These are phyloP conservation scores for Hyles lineata DNA, from an alignment of 2,888 invertebrate species.

Conservation along the genomic window DNA sequence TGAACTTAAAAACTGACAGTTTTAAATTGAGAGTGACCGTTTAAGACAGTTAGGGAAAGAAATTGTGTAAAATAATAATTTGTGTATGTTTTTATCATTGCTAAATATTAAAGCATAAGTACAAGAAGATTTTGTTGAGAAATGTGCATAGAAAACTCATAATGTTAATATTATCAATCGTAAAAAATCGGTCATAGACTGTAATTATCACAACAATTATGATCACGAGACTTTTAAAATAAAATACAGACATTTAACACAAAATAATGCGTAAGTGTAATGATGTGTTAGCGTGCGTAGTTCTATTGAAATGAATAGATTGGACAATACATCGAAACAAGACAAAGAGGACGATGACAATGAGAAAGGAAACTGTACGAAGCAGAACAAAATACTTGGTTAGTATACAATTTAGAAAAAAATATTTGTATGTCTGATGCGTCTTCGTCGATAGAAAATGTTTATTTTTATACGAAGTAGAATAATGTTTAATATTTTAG, in stretches of 20 bases:
- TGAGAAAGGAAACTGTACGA: constrained; percentile 72
- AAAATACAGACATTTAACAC: not conserved
- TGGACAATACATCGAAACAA: constrained; percentile 63
- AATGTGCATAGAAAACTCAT: not conserved
- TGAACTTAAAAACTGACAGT: not conserved
- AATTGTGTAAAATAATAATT: too few species aligned
- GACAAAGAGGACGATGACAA: constrained; percentile 68
- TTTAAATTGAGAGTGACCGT: not conserved
- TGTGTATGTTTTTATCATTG: too few species aligned
- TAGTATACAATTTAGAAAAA: constrained; percentile 41
- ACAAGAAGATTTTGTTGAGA: too few species aligned
- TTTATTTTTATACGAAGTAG: too few species aligned
- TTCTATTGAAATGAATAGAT: constrained; percentile 72
- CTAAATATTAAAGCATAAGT: too few species aligned
- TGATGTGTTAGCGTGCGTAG: constrained; percentile 25
- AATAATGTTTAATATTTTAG: not conserved
- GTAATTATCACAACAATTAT: not conserved
- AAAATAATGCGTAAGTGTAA: constrained; percentile 34
- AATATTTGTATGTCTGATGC: not conserved
- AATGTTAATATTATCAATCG: not conserved
- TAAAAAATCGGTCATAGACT: not conserved
- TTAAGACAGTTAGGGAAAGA: too few species aligned
- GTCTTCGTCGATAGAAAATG: not conserved
- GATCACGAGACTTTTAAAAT: not conserved
- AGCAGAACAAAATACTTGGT: constrained; percentile 76